Percentiles rank a stretch among this genome's conserved stretches.
Evolutionary conservation across 2,888 invertebrate species (phyloP).

Genomic region (Microchrysa polita): DNA sequence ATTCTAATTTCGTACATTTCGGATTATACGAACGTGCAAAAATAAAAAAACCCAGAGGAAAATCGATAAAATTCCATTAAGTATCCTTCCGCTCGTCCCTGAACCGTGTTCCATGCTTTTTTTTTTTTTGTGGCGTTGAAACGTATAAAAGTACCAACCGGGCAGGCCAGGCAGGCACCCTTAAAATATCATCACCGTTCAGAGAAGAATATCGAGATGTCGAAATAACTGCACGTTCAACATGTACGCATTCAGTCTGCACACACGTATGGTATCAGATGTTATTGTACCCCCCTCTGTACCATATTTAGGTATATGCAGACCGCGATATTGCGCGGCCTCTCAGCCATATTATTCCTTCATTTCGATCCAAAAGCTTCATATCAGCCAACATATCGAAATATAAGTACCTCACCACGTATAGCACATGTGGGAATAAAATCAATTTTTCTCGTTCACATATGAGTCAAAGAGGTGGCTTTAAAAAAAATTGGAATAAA

Average conservation of each 20-base stretch:
- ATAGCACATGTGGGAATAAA: conserved; percentile 1
- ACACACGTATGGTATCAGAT: neutral
- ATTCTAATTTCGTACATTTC: conserved; percentile 30
- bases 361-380: no score
- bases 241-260: conserved; percentile 13
- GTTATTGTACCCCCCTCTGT: conserved; percentile 7
- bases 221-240: neutral
- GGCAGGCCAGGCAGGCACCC: no score
- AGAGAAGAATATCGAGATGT: conserved; percentile 13
- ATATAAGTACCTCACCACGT: no score
- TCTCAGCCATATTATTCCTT: conserved; percentile 18
- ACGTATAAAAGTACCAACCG: no score
- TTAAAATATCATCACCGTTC: no score
- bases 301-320: no score
- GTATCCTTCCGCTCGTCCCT: neutral
- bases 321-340: conserved; percentile 7
- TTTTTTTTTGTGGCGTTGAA: no score
- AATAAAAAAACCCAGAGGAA: conserved; percentile 5
- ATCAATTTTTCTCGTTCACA: conserved; percentile 28
- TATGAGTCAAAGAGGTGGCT: neutral
- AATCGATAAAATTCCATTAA: conserved; percentile 44
- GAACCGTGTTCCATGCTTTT: neutral
- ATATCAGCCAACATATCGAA: conserved; percentile 7
- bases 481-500: no score
- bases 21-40: conserved; percentile 12